A percentile compares a stretch with the other conserved stretches of the same genome.
Evolutionary conservation across 2,888 invertebrate species (phyloP).

Genomic region (Atrina japonica): DNA sequence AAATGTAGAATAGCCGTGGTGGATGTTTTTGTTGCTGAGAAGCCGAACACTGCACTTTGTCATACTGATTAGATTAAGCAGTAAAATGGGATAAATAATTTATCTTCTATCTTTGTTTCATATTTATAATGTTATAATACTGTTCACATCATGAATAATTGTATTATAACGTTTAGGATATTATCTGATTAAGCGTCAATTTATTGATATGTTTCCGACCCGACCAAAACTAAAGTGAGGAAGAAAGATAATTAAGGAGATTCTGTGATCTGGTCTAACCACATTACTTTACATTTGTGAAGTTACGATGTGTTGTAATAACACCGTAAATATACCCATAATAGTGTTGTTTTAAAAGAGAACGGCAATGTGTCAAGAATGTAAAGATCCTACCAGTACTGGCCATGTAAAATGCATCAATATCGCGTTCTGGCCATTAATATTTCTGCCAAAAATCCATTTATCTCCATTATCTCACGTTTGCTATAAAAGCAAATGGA

Average conservation of each 20-base stretch:
- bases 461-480: no score
- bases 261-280: conserved; percentile 1
- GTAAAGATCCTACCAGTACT: no score
- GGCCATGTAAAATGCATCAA: no score
- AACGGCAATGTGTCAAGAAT: no score
- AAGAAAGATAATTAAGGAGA: conserved; percentile 12
- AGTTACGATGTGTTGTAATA: conserved; percentile 16
- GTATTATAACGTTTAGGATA: conserved; percentile 62
- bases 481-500: no score
- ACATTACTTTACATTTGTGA: conserved; percentile 2
- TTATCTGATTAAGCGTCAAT: conserved; percentile 57
- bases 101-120: conserved; percentile 67
- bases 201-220: conserved; percentile 47
- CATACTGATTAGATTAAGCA: conserved; percentile 36
- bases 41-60: conserved; percentile 36
- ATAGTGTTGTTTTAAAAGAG: no score
- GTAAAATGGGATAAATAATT: conserved; percentile 62
- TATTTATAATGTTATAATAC: conserved; percentile 64
- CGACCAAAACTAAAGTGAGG: conserved; percentile 9
- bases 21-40: background rate
- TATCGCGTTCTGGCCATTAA: no score
- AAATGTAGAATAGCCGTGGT: no score
- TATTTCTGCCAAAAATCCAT: no score
- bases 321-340: no score
- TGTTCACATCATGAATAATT: conserved; percentile 57